Base-by-base conservation (phyloP, 2,113 vertebrate genomes). In the Phodopus roborovskii region DNA sequence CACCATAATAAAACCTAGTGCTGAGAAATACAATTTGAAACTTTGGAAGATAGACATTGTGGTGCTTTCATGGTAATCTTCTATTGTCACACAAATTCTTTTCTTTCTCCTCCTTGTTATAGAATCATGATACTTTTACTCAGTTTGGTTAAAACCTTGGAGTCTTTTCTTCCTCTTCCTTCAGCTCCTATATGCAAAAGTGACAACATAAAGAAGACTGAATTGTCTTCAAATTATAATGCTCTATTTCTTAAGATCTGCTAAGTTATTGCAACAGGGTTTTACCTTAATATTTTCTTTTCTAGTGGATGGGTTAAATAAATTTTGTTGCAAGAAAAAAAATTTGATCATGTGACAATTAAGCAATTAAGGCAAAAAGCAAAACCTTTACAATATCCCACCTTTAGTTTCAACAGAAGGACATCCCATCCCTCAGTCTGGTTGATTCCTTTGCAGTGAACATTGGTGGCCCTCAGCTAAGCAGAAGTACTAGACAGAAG, bases 141-240 rank as follows among this genome's bases (percentile, higher is more conserved):
- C 74, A 70, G 1, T 93, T 64, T 94, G 36, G 6, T 73, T 95
- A 88, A 87, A 94, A 90, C 71, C 17, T 86, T 89, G 9, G 7
- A 24, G 7, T 5, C 3, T 30, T 73, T 56, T 42, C 50, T 53
- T 30, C 9, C 50, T 30, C 19, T 33, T 36, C 30, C 22, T 56
- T 48, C 12, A 53, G 3, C 3, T n/a, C 26, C 33, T 30, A 50
- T 70, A 19, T 70, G n/a, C 20, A 90, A 42, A 90, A 15, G n/a
- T 36, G 3, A 26, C 48, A 74, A 58, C 58, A n/a, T 74, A 39
- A 24, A 36, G 15, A 50, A 58, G 53, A 81, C 20, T 77, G 3
- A 71, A 71, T 42, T 73, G 45, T 56, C n/a, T 92, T 91, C 20
- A n/a, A 85, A 92, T 81, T 30, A 36, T 70, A 86, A 39, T 15